Base-by-base conservation (phyloP, 2,888 invertebrate species). In the Melinopterus prodromus region DNA sequence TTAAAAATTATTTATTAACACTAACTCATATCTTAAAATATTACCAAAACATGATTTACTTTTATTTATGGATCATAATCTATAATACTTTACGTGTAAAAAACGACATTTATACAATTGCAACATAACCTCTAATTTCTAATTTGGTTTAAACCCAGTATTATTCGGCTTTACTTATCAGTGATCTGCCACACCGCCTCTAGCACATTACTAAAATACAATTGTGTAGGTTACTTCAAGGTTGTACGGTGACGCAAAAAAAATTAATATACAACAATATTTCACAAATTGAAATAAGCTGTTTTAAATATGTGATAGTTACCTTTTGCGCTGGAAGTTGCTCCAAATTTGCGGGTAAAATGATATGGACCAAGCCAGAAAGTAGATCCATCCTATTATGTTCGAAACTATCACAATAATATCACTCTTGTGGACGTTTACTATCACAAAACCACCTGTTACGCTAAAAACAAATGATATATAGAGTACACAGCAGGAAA, bases 291-390 rank as follows among this genome's bases (percentile, higher is more conserved):
- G 26, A 1, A 26, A 26, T 26, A 26, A 26, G 26, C 26, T 26
- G 26, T 26, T 26, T 26, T 26, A 26, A 26, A 71, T 76, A 6
- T 35, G 9, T 75, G 77, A 74, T 78, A 79, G 14, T 83, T 85
- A 93, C 93, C 93, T 93, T 91, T 96, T 96, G 81, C 98, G 91
- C 82, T 92, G 92, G 89, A 92, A 98, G 90, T 99, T 99, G 83
- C 91, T 93, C 88, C 93, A 94, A 53, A 98, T 95, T 90, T 99
- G 99, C 0, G 99, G 98, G 90, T 98, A 98, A 90, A 99, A 99
- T 6, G 98, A 98, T 69, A 98, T 90, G 1, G 98, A 97, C 99
- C 99, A 99, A n/a, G 98, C 97, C 70, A 93, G 92, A 90, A 99
- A 99, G 90, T 99, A 99, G 35, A 97, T 90, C 98, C 99, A 99